A percentile compares a stretch with the other conserved stretches of the same genome.
Evolutionary conservation across 53 echinoderm and acorn worm genomes (phyloP).

Genomic region (Holothuria leucospilota): DNA sequence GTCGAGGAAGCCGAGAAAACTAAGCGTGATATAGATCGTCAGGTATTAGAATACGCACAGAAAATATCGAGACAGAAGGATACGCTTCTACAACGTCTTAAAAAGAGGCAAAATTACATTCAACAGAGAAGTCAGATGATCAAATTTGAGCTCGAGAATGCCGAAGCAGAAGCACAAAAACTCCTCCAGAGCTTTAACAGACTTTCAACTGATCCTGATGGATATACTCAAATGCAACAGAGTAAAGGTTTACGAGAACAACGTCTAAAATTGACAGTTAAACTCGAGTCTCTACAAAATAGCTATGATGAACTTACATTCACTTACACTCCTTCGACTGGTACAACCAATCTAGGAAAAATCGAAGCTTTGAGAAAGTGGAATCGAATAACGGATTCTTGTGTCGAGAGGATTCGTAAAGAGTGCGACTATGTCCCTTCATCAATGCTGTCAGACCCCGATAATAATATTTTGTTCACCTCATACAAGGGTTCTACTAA

Average conservation of each 20-base stretch:
- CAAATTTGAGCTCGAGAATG: not conserved
- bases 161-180: not conserved
- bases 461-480: not conserved
- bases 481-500: constrained; percentile 23
- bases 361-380: constrained; percentile 6
- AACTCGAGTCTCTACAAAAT: not conserved
- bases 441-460: not conserved
- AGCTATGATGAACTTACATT: constrained; percentile 3
- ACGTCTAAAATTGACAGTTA: not conserved
- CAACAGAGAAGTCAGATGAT: not conserved
- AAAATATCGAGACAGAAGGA: not conserved
- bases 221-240: constrained; percentile 7
- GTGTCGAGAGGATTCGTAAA: not conserved
- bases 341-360: not conserved
- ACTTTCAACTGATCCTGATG: not conserved
- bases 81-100: not conserved
- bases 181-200: not conserved
- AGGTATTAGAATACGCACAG: not conserved
- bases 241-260: not conserved
- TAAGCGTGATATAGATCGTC: constrained; percentile 6
- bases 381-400: not conserved
- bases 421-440: not conserved
- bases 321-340: not conserved
- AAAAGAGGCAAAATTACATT: not conserved
- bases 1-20: constrained; percentile 15